Evolutionary conservation across 2,888 invertebrate species (phyloP), one percentile per base, ranked within the genome.

Genomic region (Agrochola macilenta): DNA sequence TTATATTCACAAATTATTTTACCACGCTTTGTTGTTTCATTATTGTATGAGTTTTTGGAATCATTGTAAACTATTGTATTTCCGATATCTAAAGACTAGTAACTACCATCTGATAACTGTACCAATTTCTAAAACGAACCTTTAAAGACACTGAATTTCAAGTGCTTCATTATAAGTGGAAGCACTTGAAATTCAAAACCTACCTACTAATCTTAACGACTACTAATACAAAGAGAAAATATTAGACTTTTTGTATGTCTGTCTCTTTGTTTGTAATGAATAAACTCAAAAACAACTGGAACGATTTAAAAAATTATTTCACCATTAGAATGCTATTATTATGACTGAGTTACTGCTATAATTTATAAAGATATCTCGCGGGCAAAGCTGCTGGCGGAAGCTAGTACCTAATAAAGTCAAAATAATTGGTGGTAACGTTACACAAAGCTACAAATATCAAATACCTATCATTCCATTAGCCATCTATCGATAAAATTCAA

Each of bases 401-500:
- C 1, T 30, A 30, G 30, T 30, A 54, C 43, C 5, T 26, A n/a
- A 69, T 78, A 26, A 1, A 46, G 14, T 17, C 11, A 49, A n/a
- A 7, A 49, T 66, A 46, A 64, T 43, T 39, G n/a, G 5, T 23
- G 30, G 23, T 26, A 64, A 73, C 20, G 30, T 39, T 63, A 81
- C 20, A 69, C 43, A 58, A 14, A 57, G 26, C 23, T 39, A 60
- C n/a, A 46, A 66, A 61, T 11, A 39, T 52, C 61, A 9, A 70
- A 52, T 17, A 46, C 0, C 14, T 46, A 65, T 14, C 3, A 49
- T 65, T 52, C 17, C 26, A 14, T 46, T 14, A 46, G 46, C 14
- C 23, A 64, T 63, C 5, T 61, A 76, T 73, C 54, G 66, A 85
- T 82, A 66, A 58, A 49, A 64, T 74, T 76, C 17, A 3, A 63